These are phyloP conservation scores for Periplaneta americana DNA, from an alignment of 1,140 invertebrate species.

Conservation along the genomic window DNA sequence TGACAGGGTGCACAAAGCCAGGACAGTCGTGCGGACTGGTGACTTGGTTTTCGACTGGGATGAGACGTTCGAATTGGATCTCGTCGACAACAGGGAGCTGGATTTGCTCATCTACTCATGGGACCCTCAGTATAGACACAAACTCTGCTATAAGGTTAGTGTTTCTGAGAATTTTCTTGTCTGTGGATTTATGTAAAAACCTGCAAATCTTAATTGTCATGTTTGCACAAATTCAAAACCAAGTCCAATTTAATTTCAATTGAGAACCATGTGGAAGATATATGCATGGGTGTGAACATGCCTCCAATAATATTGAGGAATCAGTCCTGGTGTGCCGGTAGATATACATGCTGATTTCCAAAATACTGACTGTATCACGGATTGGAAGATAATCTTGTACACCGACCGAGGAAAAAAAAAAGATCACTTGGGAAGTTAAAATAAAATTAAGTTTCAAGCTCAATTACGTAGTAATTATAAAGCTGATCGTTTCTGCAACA, in stretches of 20 bases:
- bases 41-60: slow-evolving; percentile 99
- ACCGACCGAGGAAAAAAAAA: too few species aligned
- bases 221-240: not conserved
- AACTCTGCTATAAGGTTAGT: slow-evolving; percentile 80
- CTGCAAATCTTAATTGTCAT: not conserved
- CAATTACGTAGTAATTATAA: too few species aligned
- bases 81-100: slow-evolving; percentile 89
- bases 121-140: slow-evolving; percentile 94
- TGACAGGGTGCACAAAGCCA: slow-evolving; percentile 93
- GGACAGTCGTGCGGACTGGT: slow-evolving; percentile 94
- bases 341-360: too few species aligned
- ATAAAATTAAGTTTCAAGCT: too few species aligned
- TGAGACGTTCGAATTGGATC: slow-evolving; percentile 95
- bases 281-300: too few species aligned
- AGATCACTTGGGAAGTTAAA: too few species aligned
- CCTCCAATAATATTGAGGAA: too few species aligned
- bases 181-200: not conserved
- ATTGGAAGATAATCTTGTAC: too few species aligned
- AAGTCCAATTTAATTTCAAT: not conserved
- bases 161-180: not conserved
- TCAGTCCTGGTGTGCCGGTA: too few species aligned
- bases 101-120: slow-evolving; percentile 97
- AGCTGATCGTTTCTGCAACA: too few species aligned
- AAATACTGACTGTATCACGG: too few species aligned
- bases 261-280: too few species aligned